Conservation (phyloP, 2,888 invertebrate species). For the Drosophila rubida region DNA sequence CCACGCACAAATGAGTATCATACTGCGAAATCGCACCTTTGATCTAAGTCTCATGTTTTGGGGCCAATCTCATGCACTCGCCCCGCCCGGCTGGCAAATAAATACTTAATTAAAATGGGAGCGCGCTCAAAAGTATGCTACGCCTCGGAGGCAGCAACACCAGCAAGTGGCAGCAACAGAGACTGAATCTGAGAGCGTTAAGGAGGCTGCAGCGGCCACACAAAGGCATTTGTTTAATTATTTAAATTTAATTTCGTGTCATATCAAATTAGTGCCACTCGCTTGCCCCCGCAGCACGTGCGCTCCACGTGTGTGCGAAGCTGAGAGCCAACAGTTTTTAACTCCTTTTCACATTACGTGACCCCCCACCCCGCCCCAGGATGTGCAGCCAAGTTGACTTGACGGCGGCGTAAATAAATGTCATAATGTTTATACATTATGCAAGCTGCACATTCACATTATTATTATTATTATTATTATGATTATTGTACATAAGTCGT, state of each 20-base stretch:
- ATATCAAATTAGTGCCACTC: conserved; percentile 76
- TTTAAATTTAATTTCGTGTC: conserved; percentile 77
- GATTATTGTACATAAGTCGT: conserved; percentile 42
- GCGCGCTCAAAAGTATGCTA: conserved; percentile 60
- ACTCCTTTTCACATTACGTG: conserved; percentile 60
- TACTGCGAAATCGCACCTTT: conserved; percentile 26
- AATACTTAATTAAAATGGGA: conserved; percentile 49
- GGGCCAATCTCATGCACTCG: conserved; percentile 4
- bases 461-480: conserved; percentile 44
- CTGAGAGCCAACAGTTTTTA: conserved; percentile 55
- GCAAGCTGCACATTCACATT: conserved; percentile 24
- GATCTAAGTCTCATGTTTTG: conserved; percentile 10
- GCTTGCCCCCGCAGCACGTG: conserved; percentile 64
- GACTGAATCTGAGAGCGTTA: neutral
- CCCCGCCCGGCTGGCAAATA: conserved; percentile 37
- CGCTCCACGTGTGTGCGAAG: conserved; percentile 11
- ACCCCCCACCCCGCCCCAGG: too few species aligned
- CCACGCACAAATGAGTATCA: conserved; percentile 10
- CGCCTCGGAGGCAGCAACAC: conserved; percentile 23
- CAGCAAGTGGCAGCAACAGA: conserved; percentile 2
- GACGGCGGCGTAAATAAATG: conserved; percentile 47
- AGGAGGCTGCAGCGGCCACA: conserved; percentile 20
- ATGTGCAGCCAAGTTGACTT: conserved; percentile 8
- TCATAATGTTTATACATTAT: conserved; percentile 50
- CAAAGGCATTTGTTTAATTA: conserved; percentile 68